Percentiles rank a stretch among this genome's conserved stretches.
phyloP scores from a whole-genome alignment of 2,888 invertebrate genomes.

The Plagodis pulveraria region DNA sequence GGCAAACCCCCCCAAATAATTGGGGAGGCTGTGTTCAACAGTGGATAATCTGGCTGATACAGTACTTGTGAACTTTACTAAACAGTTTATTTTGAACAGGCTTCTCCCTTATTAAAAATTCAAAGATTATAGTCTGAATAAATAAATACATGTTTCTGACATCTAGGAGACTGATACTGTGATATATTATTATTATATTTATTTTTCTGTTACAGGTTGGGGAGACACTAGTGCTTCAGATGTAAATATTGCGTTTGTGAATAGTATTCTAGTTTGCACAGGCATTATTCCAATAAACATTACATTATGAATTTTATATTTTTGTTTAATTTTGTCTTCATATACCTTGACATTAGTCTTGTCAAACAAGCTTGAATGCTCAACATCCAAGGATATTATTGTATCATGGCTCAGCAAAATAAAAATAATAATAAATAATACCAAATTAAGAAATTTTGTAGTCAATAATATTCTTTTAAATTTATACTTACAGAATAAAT shows the following conservation, averaged over 20 bases:
- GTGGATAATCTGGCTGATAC: too few species aligned
- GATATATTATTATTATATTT: slow-evolving; percentile 66
- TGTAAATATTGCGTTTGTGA: slow-evolving; percentile 75
- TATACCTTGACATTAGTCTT: too few species aligned
- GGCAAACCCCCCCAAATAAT: too few species aligned
- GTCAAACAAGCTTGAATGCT: background rate
- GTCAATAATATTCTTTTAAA: too few species aligned
- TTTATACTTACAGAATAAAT: too few species aligned
- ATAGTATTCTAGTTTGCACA: slow-evolving; percentile 68
- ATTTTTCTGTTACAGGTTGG: slow-evolving; percentile 74
- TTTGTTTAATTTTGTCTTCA: slow-evolving; percentile 12
- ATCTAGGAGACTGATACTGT: slow-evolving; percentile 54
- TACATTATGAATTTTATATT: slow-evolving; percentile 30
- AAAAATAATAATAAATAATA: too few species aligned
- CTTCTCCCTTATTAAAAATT: background rate
- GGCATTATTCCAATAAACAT: slow-evolving; percentile 72
- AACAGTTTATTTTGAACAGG: slow-evolving; percentile 25
- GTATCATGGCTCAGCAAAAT: too few species aligned
- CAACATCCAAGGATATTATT: too few species aligned
- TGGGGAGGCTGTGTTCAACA: too few species aligned
- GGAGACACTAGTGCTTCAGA: slow-evolving; percentile 56
- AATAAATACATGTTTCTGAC: slow-evolving; percentile 51
- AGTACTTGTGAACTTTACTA: too few species aligned
- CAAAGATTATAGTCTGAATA: background rate
- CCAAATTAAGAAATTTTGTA: too few species aligned